These are phyloP conservation scores for Sinocyclocheilus anshuiensis DNA, from an alignment of 2,113 vertebrate species.

Conservation along the genomic window DNA sequence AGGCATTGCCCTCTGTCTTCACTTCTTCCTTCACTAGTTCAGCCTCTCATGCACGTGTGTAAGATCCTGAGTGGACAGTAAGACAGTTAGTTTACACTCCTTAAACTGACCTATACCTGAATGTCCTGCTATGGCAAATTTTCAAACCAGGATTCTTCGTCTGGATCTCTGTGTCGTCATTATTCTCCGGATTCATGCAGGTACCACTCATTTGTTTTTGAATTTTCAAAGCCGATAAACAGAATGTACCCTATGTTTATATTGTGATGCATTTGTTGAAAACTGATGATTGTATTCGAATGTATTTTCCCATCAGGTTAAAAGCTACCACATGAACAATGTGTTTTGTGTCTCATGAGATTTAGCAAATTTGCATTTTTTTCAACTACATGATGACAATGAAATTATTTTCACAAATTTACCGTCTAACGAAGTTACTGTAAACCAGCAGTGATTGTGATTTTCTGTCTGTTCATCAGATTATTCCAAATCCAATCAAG, in stretches of 20 bases:
- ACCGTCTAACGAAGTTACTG: neutral
- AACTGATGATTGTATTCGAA: neutral
- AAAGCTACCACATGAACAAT: neutral
- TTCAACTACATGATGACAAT: neutral
- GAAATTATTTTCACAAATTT: no score
- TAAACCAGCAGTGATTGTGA: neutral
- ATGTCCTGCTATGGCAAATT: neutral
- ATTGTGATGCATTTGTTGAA: neutral
- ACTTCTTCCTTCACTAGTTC: neutral
- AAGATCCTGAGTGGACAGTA: neutral
- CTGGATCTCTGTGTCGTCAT: neutral
- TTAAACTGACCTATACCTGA: neutral
- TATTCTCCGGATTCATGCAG: neutral
- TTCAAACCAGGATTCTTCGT: neutral
- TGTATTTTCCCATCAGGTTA: neutral
- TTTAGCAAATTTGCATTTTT: neutral
- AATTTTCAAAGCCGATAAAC: neutral
- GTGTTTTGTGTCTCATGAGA: neutral
- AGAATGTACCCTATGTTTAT: neutral
- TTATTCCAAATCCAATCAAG: neutral
- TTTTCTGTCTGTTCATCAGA: neutral
- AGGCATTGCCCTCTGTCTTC: neutral
- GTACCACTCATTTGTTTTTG: neutral
- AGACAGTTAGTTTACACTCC: neutral
- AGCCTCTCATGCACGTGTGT: neutral